These are phyloP conservation scores for Parnassius mnemosyne DNA, from an alignment of 2,888 invertebrate genomes.

Conservation along the genomic window DNA sequence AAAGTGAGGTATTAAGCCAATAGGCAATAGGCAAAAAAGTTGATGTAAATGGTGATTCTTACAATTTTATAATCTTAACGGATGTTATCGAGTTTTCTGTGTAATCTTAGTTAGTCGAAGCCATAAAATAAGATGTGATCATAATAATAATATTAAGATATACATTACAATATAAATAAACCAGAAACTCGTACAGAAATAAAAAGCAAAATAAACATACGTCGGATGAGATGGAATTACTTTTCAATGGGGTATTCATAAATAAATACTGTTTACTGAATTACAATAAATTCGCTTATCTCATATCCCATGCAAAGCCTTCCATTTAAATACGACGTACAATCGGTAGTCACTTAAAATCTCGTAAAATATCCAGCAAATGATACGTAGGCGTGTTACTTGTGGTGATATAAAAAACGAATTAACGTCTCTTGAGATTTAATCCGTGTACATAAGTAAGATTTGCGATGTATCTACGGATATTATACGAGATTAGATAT, in stretches of 20 bases:
- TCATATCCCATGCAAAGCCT: slow-evolving; percentile 31
- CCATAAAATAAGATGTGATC: no score
- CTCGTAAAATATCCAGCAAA: slow-evolving; percentile 43
- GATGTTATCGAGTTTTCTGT: no score
- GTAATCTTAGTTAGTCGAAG: no score
- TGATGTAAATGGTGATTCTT: no score
- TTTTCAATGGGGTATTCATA: slow-evolving; percentile 21
- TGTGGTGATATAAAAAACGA: slow-evolving; percentile 57
- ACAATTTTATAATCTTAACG: no score
- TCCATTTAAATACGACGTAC: slow-evolving; percentile 29
- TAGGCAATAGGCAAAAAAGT: no score
- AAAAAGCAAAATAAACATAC: slow-evolving; percentile 10
- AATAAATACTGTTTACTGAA: slow-evolving; percentile 33
- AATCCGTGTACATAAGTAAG: slow-evolving; percentile 60
- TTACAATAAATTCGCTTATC: slow-evolving; percentile 33
- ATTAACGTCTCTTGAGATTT: slow-evolving; percentile 59
- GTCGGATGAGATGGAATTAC: slow-evolving; percentile 16
- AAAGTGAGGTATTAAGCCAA: no score
- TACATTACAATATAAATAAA: no score
- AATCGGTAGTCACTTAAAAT: slow-evolving; percentile 56
- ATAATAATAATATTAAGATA: no score
- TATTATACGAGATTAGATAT: slow-evolving; percentile 33
- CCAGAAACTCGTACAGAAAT: no score
- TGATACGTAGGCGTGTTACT: slow-evolving; percentile 55
- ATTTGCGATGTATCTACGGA: slow-evolving; percentile 52